phyloP scores from a whole-genome alignment of 2,888 invertebrate genomes.

The Linhomoeus sp. region DNA sequence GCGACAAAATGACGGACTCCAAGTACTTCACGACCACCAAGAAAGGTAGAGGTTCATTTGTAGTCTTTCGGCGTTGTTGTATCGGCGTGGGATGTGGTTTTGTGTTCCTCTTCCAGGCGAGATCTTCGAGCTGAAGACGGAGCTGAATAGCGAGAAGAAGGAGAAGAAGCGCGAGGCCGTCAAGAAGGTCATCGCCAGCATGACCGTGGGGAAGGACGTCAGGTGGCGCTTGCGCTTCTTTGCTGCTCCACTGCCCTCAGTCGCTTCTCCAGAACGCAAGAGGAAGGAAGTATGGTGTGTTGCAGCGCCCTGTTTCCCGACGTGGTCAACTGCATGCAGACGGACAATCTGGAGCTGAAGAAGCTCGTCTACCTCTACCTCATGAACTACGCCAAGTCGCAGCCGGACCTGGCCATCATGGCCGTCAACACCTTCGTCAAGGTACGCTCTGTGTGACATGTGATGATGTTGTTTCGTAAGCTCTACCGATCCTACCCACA shows the following conservation, averaged over 20 bases:
- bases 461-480: too few species aligned
- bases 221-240: slow-evolving; percentile 21
- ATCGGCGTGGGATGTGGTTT: too few species aligned
- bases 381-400: slow-evolving; percentile 99
- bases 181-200: slow-evolving; percentile 97
- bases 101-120: slow-evolving; percentile 43
- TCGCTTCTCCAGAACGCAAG: too few species aligned
- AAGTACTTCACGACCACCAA: slow-evolving; percentile 99
- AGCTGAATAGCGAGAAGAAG: slow-evolving; percentile 95
- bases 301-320: slow-evolving; percentile 75
- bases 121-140: slow-evolving; percentile 95
- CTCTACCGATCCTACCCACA: too few species aligned
- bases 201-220: slow-evolving; percentile 99
- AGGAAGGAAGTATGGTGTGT: slow-evolving; percentile 72
- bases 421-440: slow-evolving; percentile 99
- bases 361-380: slow-evolving; percentile 93
- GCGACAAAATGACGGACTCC: slow-evolving; percentile 86
- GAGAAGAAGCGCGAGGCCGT: slow-evolving; percentile 99
- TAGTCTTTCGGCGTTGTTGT: neutral
- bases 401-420: slow-evolving; percentile 99
- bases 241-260: neutral
- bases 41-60: slow-evolving; percentile 43
- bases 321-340: slow-evolving; percentile 99
- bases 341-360: slow-evolving; percentile 92
- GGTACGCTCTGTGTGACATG: too few species aligned